phyloP scores from a whole-genome alignment of 2,888 invertebrate species.

The Aplocera efformata region DNA sequence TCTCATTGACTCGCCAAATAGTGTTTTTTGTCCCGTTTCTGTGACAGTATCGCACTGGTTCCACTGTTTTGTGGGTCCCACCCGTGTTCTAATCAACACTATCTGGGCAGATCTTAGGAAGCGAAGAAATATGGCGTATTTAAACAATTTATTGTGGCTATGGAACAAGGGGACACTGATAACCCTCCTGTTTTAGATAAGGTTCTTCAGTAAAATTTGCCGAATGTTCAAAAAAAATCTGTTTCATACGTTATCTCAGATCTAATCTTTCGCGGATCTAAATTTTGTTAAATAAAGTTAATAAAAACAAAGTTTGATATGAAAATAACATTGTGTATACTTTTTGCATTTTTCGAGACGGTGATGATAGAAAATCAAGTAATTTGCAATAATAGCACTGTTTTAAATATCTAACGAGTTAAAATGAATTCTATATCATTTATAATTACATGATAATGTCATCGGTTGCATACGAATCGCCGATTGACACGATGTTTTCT shows the following conservation, averaged over 20 bases:
- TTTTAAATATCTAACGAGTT: conserved; percentile 75
- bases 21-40: conserved; percentile 12
- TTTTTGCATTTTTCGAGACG: conserved; percentile 10
- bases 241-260: conserved; percentile 1
- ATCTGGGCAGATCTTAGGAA: conserved; percentile 65
- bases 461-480: conserved; percentile 71
- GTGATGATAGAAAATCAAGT: conserved; percentile 39
- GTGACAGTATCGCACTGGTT: conserved; percentile 23
- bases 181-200: conserved; percentile 66
- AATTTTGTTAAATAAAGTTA: conserved; percentile 1
- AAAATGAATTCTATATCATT: conserved; percentile 70
- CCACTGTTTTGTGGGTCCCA: conserved; percentile 62
- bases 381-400: conserved; percentile 48
- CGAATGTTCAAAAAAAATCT: conserved; percentile 38
- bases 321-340: not conserved
- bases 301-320: not conserved
- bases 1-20: conserved; percentile 20
- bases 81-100: conserved; percentile 73
- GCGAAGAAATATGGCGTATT: conserved; percentile 76
- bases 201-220: conserved; percentile 49
- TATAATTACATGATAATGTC: conserved; percentile 57
- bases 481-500: conserved; percentile 59
- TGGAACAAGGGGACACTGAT: conserved; percentile 68
- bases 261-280: conserved; percentile 4
- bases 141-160: conserved; percentile 72